Percentiles rank a stretch among this genome's conserved stretches.
These are phyloP conservation scores for Limnephilus marmoratus DNA, from an alignment of 2,888 invertebrate species.

Conservation along the genomic window DNA sequence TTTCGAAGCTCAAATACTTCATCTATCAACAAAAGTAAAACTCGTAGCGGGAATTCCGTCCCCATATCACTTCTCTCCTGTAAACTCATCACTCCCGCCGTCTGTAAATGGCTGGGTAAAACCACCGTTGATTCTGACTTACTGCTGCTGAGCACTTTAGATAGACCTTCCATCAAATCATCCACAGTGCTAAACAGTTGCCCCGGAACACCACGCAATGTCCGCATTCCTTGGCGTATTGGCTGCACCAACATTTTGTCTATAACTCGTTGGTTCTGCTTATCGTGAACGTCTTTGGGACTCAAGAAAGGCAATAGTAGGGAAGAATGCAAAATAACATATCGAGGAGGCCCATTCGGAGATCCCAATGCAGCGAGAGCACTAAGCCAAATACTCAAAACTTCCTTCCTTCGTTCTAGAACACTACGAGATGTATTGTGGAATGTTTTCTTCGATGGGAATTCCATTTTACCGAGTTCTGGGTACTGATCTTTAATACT, in stretches of 20 bases:
- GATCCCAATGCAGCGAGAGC: slow-evolving; percentile 75
- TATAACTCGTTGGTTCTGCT: slow-evolving; percentile 77
- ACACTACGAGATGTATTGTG: slow-evolving; percentile 93
- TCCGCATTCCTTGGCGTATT: slow-evolving; percentile 88
- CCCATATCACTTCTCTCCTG: slow-evolving; percentile 71
- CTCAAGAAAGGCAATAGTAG: slow-evolving; percentile 75
- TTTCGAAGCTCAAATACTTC: slow-evolving; percentile 90
- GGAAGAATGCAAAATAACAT: slow-evolving; percentile 72
- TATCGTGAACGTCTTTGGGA: slow-evolving; percentile 69
- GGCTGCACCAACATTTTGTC: slow-evolving; percentile 87
- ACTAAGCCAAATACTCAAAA: slow-evolving; percentile 89
- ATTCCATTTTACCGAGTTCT: slow-evolving; percentile 85
- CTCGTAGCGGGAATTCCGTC: slow-evolving; percentile 88
- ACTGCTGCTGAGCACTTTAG: slow-evolving; percentile 79
- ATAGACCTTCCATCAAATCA: slow-evolving; percentile 89
- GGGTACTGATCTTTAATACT: slow-evolving; percentile 91
- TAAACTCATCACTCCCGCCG: slow-evolving; percentile 38
- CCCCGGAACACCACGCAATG: slow-evolving; percentile 93
- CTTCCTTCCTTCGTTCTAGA: slow-evolving; percentile 89
- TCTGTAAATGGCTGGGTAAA: slow-evolving; percentile 63
- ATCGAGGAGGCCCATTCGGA: slow-evolving; percentile 71
- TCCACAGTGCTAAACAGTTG: slow-evolving; percentile 91
- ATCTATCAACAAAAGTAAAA: slow-evolving; percentile 88
- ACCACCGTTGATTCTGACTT: slow-evolving; percentile 68
- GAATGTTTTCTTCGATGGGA: slow-evolving; percentile 96